A percentile compares a stretch with the other conserved stretches of the same genome.
phyloP scores from a whole-genome alignment of 1,140 invertebrate species.

The Drosophila nebulosa region DNA sequence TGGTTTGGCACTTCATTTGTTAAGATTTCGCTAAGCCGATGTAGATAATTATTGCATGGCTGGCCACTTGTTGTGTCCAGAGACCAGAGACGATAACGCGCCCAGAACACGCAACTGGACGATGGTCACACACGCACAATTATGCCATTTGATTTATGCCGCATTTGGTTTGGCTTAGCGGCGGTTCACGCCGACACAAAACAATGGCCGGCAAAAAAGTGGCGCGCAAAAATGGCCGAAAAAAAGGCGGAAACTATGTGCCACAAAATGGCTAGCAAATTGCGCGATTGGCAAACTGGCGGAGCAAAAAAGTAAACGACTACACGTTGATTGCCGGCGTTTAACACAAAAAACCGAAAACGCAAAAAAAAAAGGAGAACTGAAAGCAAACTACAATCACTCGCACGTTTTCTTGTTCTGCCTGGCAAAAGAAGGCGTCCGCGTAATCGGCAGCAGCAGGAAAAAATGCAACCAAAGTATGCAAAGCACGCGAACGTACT shows the following conservation, averaged over 20 bases:
- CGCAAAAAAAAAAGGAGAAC: constrained; percentile 10
- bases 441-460: constrained; percentile 44
- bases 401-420: constrained; percentile 17
- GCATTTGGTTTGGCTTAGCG: constrained; percentile 25
- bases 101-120: constrained; percentile 15
- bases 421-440: constrained; percentile 27
- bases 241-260: constrained; percentile 32
- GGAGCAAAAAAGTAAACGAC: background rate
- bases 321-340: constrained; percentile 20
- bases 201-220: constrained; percentile 37
- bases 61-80: constrained; percentile 50
- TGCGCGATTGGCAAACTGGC: constrained; percentile 32
- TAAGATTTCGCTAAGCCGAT: constrained; percentile 29
- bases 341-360: constrained; percentile 1
- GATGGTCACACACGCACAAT: constrained; percentile 55
- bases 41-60: constrained; percentile 37
- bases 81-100: background rate
- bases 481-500: constrained; percentile 81
- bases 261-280: constrained; percentile 54
- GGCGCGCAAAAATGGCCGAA: constrained; percentile 43
- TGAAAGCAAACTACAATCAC: constrained; percentile 13
- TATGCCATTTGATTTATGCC: constrained; percentile 64
- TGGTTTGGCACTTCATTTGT: constrained; percentile 55
- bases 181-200: background rate
- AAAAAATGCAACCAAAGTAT: constrained; percentile 80